phyloP scores from a whole-genome alignment of 2,113 vertebrate species.

The Malurus alboscapulatus region DNA sequence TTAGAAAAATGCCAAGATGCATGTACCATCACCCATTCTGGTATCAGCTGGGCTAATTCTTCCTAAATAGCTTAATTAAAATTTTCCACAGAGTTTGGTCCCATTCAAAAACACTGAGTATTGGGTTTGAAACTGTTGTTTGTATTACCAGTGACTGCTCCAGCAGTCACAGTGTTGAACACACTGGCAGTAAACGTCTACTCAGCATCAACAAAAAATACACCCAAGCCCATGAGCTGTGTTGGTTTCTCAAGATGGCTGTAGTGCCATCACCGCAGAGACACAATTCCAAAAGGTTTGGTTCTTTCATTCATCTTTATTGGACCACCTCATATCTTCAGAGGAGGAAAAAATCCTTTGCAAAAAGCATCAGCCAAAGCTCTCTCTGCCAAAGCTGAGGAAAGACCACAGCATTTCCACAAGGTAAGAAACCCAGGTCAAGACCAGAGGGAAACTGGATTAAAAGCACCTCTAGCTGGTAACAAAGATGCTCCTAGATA shows the following conservation, averaged over 20 bases:
- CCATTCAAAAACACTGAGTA: neutral
- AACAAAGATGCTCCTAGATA: neutral
- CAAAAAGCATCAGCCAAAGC: neutral
- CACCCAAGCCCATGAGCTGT: neutral
- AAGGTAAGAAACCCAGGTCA: neutral
- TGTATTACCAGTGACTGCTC: neutral
- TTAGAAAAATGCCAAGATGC: neutral
- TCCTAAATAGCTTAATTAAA: neutral
- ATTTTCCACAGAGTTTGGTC: neutral
- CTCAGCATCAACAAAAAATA: neutral
- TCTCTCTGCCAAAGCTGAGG: neutral
- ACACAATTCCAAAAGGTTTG: neutral
- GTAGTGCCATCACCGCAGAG: neutral
- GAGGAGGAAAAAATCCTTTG: neutral
- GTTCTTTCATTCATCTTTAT: neutral
- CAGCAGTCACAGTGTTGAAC: neutral
- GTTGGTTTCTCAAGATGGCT: neutral
- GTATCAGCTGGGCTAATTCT: neutral
- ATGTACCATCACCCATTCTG: neutral
- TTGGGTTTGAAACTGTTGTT: neutral
- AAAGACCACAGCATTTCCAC: neutral
- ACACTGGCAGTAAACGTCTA: neutral
- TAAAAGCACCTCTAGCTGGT: neutral
- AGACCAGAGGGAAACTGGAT: neutral
- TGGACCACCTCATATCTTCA: neutral